Evolutionary conservation across 2,888 invertebrate species (phyloP), one percentile per base, ranked within the genome.

Genomic region (Branchellion lobata): DNA sequence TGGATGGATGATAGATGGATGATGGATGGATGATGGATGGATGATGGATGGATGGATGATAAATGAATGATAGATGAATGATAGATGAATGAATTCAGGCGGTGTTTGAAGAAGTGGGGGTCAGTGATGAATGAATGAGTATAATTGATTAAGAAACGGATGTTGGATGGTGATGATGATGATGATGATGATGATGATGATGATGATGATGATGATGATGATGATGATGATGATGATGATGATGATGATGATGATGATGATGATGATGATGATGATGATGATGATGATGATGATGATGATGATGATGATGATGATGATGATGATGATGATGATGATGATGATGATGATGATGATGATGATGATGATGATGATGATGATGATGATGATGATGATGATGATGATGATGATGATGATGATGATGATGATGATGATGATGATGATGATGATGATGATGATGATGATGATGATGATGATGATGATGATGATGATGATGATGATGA

Each of bases 391-490:
- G 36, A 77, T 77, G 68, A 61, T 34, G 1, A 40, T n/a, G 40
- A 36, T n/a, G 71, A 36, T 61, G 78, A 24, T 78, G 74, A 57
- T 27, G 74, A 57, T 72, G 53, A 72, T 68, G 71, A 29, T n/a
- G 72, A 72, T 33, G 78, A 40, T 47, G 71, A 40, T 74, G 79
- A 34, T 65, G 65, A 53, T 53, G 73, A 74, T 27, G 74, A 61
- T 36, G 74, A 74, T 34, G 74, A 57, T 36, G 34, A 74, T n/a
- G 61, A 74, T 33, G 53, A 29, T 53, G 33, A 34, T 47, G 34
- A 71, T 71, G 51, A 18, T 8, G 72, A 72, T 33, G 11, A 72
- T 24, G 31, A 72, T 29, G 72, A 72, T 34, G 14, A 72, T 34
- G 72, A 8, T 34, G 72, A 72, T 34, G 34, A 72, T n/a, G 72